Evolutionary conservation across 2,113 vertebrate genomes (phyloP), one percentile per base, ranked within the genome.

Genomic region (Paracanthobrama guichenoti): DNA sequence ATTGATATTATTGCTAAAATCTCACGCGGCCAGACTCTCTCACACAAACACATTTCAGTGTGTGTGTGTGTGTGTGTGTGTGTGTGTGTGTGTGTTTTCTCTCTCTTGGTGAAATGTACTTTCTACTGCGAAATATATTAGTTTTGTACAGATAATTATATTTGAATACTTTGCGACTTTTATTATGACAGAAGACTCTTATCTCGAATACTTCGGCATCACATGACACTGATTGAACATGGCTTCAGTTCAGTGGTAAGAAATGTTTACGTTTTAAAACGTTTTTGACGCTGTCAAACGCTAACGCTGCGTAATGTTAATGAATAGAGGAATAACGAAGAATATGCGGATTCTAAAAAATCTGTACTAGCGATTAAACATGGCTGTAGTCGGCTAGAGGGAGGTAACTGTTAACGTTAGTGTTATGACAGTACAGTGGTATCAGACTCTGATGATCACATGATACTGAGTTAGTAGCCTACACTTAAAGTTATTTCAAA

Each of bases 171-270:
- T 22, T 4, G 10, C 12, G 78, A 50, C 78, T 80, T 80, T 80
- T 80, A 80, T 80, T 67, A 28, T 80, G 78, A 67, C 42, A 66
- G 4, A 16, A 6, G 66, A 66, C 82, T 86, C 44, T 77, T 73
- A 67, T 84, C 42, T 11, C 59, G 24, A 82, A 66, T 86, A 60
- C 64, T 50, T 39, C 3, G 4, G 20, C 26, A 11, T 95, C 94
- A 95, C 79, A 87, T 95, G 94, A 94, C 44, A 20, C 75, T 53
- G 67, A 3, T 81, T 72, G 89, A 91, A 92, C 84, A 95, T 95
- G 94, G 93, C 94, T 87, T 89, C 92, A 18, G 93, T 94, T 82
- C 92, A 94, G 88, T 95, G 94, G 94, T 95, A 88, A 93, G 94
- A 89, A 87, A 75, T 82, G 13, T 79, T 8, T 81, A 86, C 79